Evolutionary conservation across 2,797 vertebrate genomes (phyloP).

Genomic region (Pteropus rufus): DNA sequence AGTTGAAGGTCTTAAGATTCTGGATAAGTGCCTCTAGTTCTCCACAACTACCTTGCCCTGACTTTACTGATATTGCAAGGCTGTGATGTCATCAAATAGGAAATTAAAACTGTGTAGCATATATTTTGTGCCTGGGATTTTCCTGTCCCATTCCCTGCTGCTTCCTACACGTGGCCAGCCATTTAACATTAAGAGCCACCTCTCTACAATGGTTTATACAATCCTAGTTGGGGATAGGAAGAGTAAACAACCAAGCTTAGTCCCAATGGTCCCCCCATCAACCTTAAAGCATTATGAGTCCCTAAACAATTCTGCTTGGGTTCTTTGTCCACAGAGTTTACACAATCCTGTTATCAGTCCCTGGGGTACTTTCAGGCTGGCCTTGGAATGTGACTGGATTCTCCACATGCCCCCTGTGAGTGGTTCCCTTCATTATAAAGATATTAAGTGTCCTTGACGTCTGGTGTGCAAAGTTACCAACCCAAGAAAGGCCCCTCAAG

Average conservation of each 20-base stretch:
- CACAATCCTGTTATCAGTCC: neutral
- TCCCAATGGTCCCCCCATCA: neutral
- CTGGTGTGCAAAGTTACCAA: slow-evolving; percentile 24
- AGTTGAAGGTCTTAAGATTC: neutral
- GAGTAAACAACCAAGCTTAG: neutral
- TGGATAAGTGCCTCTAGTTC: neutral
- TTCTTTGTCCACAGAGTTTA: neutral
- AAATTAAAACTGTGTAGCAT: slow-evolving; percentile 1
- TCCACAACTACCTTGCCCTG: neutral
- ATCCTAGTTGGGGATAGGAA: neutral
- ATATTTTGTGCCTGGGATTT: slow-evolving; percentile 13
- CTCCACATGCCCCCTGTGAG: neutral
- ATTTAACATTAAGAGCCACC: neutral
- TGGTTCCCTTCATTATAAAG: neutral
- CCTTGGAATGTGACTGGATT: neutral
- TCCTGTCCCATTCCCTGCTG: neutral
- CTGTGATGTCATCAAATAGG: slow-evolving; percentile 18
- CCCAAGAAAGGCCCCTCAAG: neutral
- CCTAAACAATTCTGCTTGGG: neutral
- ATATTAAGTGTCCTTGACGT: neutral
- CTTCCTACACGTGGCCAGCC: neutral
- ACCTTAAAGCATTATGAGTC: neutral
- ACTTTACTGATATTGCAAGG: neutral
- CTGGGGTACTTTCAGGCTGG: neutral
- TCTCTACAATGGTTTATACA: neutral